Percentiles rank a stretch among this genome's conserved stretches.
Conservation (phyloP, 2,888 invertebrate species). For the Hirtodrosophila confusa region DNA sequence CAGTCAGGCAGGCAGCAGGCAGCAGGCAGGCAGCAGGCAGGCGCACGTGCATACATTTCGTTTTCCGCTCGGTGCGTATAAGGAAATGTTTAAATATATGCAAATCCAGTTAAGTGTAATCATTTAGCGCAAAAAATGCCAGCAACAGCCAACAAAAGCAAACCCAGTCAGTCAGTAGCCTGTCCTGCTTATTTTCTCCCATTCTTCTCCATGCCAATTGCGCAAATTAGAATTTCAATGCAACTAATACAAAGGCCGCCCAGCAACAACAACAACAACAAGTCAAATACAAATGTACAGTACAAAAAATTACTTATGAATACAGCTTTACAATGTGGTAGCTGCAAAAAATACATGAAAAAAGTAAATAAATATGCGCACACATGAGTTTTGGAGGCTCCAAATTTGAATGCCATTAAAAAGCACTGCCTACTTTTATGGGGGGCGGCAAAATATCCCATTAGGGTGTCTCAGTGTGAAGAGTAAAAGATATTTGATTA, state of each 20-base stretch:
- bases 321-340: constrained; percentile 44
- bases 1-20: constrained; percentile 60
- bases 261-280: constrained; percentile 26
- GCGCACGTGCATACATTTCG: constrained; percentile 76
- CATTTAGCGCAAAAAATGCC: constrained; percentile 73
- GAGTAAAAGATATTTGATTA: too few relatives aligned
- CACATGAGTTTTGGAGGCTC: constrained; percentile 15
- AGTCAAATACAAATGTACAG: constrained; percentile 21
- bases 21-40: constrained; percentile 58
- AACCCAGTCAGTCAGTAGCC: constrained; percentile 25
- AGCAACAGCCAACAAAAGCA: constrained; percentile 48
- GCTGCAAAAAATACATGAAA: constrained; percentile 17
- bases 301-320: constrained; percentile 44
- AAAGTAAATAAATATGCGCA: constrained; percentile 27
- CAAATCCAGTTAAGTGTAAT: constrained; percentile 80
- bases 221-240: constrained; percentile 76
- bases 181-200: constrained; percentile 18
- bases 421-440: constrained; percentile 56
- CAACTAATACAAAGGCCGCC: constrained; percentile 61
- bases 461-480: constrained; percentile 9
- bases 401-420: constrained; percentile 53
- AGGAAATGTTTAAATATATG: constrained; percentile 80
- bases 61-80: constrained; percentile 71
- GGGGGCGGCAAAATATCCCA: not conserved
- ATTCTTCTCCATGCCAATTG: constrained; percentile 40